Evolutionary conservation across 2,797 vertebrate species (phyloP).

Genomic region (Eremophila alpestris): DNA sequence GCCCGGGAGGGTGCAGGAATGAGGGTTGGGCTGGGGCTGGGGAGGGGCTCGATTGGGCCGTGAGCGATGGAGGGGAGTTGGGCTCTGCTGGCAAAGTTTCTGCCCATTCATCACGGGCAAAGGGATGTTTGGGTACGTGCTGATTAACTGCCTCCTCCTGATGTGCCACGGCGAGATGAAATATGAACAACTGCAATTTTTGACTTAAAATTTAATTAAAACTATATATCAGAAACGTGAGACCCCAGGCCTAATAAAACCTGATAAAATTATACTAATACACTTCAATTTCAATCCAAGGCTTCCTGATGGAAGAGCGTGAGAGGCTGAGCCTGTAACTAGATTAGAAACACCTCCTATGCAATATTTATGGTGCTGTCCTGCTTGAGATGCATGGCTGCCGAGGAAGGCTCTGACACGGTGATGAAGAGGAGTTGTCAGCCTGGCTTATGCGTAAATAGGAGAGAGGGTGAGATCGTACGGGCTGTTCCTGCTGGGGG

Average conservation of each 20-base stretch:
- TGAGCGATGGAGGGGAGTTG: neutral
- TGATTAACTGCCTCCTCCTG: slow-evolving; percentile 42
- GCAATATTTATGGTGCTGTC: slow-evolving; percentile 51
- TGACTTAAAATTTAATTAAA: slow-evolving; percentile 77
- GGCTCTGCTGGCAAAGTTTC: neutral
- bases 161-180: slow-evolving; percentile 48
- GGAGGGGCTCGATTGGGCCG: neutral
- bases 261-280: slow-evolving; percentile 70
- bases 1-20: fast-evolving
- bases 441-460: neutral
- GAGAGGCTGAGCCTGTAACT: slow-evolving; percentile 27
- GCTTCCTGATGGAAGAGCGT: slow-evolving; percentile 53
- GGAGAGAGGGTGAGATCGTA: neutral
- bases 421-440: slow-evolving; percentile 40
- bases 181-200: slow-evolving; percentile 55
- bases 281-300: slow-evolving; percentile 60
- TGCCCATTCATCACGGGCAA: neutral
- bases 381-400: slow-evolving; percentile 48
- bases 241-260: slow-evolving; percentile 63
- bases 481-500: neutral
- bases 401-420: neutral
- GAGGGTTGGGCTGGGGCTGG: neutral
- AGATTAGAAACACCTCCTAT: slow-evolving; percentile 51
- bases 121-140: slow-evolving; percentile 13
- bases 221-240: slow-evolving; percentile 66